phyloP scores from a whole-genome alignment of 2,113 vertebrate species.

The Lophius piscatorius region DNA sequence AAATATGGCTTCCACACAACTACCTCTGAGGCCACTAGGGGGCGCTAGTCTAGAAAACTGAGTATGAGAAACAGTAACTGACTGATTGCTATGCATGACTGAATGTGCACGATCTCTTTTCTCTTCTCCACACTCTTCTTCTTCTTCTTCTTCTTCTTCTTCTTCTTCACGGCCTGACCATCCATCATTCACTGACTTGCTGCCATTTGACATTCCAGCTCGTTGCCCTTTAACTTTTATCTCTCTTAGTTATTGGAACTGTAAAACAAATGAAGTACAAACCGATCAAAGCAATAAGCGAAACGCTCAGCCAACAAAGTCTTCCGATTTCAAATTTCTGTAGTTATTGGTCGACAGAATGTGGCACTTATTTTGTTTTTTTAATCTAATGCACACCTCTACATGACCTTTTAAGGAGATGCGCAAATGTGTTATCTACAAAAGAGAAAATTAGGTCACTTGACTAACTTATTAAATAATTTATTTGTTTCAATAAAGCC shows the following conservation, averaged over 20 bases:
- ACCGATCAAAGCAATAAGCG: constrained; percentile 74
- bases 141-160: constrained; percentile 52
- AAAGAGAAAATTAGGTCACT: constrained; percentile 84
- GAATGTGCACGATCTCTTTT: constrained; percentile 75
- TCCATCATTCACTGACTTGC: constrained; percentile 66
- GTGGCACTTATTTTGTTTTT: constrained; percentile 55
- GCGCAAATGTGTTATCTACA: constrained; percentile 48
- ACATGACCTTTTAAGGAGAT: constrained; percentile 62
- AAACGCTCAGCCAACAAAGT: constrained; percentile 61
- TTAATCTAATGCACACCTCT: constrained; percentile 63
- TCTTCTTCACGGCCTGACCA: constrained; percentile 32
- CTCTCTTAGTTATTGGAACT: constrained; percentile 59
- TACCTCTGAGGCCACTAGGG: constrained; percentile 75
- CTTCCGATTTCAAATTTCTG: constrained; percentile 66
- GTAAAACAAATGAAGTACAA: constrained; percentile 55
- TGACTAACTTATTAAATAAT: constrained; percentile 95
- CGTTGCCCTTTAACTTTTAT: constrained; percentile 54
- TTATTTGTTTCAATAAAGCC: constrained; percentile 96
- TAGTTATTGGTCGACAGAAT: constrained; percentile 45
- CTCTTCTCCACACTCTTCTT: constrained; percentile 54
- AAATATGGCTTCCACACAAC: constrained; percentile 72
- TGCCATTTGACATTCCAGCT: constrained; percentile 76
- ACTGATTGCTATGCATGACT: constrained; percentile 80
- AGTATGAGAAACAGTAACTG: constrained; percentile 56
- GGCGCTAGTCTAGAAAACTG: constrained; percentile 64